Conservation (phyloP, 2,888 invertebrate species). For the Gibbula magus region DNA sequence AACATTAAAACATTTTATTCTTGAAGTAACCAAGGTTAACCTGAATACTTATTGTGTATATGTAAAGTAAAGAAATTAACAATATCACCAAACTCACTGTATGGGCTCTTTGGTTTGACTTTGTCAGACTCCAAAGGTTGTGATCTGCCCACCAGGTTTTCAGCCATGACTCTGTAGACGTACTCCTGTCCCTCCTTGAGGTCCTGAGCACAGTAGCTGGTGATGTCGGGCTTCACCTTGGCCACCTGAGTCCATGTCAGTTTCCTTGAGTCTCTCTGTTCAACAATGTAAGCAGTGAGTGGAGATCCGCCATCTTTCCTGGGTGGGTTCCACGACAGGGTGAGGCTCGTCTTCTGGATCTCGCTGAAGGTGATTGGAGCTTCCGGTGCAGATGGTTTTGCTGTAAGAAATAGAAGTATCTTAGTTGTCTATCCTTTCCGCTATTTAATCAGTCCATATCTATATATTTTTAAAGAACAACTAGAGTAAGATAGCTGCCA, state of each 20-base stretch:
- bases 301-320: conserved; percentile 91
- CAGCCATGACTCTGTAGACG: conserved; percentile 72
- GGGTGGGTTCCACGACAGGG: conserved; percentile 80
- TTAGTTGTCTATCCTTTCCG: not conserved
- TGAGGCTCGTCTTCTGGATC: conserved; percentile 63
- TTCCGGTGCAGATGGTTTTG: conserved; percentile 62
- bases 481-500: not conserved
- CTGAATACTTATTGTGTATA: not conserved
- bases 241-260: conserved; percentile 86
- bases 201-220: conserved; percentile 65
- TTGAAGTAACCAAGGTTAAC: not conserved
- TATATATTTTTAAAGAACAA: not conserved
- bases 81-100: conserved; percentile 78
- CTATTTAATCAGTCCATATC: not conserved
- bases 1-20: conserved; percentile 36
- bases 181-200: conserved; percentile 76
- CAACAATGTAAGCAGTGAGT: conserved; percentile 71
- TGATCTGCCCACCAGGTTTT: conserved; percentile 68
- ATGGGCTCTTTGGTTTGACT: conserved; percentile 66
- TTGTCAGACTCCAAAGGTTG: conserved; percentile 63
- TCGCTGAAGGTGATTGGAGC: conserved; percentile 67
- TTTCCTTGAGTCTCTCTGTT: conserved; percentile 65
- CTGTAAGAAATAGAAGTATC: conserved; percentile 40
- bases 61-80: not conserved
- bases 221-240: conserved; percentile 84